Evolutionary conservation across 2,888 invertebrate genomes (phyloP).

Genomic region (Andrena bucephala): DNA sequence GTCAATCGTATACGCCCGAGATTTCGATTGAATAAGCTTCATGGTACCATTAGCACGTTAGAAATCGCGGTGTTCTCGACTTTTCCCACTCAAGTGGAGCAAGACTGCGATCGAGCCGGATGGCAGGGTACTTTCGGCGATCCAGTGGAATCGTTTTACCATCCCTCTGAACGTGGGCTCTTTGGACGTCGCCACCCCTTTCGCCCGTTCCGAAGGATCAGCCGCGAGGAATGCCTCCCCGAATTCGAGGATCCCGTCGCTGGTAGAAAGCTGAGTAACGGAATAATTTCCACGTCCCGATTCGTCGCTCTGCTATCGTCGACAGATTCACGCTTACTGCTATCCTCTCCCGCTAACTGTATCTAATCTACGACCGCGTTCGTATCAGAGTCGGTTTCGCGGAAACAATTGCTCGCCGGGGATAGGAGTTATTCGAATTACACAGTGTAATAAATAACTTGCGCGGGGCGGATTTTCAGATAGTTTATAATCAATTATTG

Average conservation of each 20-base stretch:
- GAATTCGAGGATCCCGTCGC: background rate
- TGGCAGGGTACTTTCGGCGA: background rate
- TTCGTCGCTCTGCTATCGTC: conserved; percentile 47
- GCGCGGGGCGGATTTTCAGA: too few relatives aligned
- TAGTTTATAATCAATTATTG: too few relatives aligned
- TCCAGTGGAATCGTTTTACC: background rate
- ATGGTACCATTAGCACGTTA: conserved; percentile 29
- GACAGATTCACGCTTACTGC: conserved; percentile 47
- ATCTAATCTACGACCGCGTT: conserved; percentile 29
- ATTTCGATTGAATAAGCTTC: conserved; percentile 36
- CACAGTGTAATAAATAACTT: background rate
- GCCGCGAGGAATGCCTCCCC: background rate
- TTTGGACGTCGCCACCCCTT: background rate
- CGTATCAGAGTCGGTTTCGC: background rate
- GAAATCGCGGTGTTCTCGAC: conserved; percentile 33
- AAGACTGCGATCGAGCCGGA: background rate
- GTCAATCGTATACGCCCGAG: conserved; percentile 37
- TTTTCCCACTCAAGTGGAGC: conserved; percentile 18
- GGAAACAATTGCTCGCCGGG: conserved; percentile 2
- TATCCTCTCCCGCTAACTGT: conserved; percentile 42
- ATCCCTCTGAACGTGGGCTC: conserved; percentile 7
- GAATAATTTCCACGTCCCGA: conserved; percentile 44
- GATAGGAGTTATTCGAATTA: background rate
- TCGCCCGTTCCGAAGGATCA: background rate
- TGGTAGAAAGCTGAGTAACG: conserved; percentile 42